phyloP scores from a whole-genome alignment of 2,797 vertebrate genomes.

The Labroides dimidiatus region DNA sequence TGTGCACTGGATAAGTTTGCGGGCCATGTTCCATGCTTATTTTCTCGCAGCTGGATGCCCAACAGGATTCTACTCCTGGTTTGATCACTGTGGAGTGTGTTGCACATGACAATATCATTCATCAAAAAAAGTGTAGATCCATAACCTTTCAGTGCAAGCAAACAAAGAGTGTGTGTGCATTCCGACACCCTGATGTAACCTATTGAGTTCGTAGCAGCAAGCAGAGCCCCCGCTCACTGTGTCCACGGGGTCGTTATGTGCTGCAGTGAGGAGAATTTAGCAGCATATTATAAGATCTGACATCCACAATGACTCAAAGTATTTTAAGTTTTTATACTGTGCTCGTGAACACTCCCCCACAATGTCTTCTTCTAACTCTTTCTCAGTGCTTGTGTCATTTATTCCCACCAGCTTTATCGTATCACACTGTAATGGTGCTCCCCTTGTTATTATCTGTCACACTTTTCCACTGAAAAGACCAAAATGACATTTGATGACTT shows the following conservation, averaged over 20 bases:
- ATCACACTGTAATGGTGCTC: constrained; percentile 28
- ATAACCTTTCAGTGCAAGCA: constrained; percentile 41
- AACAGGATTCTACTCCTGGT: constrained; percentile 35
- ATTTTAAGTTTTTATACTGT: constrained; percentile 39
- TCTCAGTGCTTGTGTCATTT: constrained; percentile 34
- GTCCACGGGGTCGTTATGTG: constrained; percentile 11
- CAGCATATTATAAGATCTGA: constrained; percentile 46
- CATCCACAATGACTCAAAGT: constrained; percentile 37
- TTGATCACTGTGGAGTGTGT: constrained; percentile 26
- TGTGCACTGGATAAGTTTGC: constrained; percentile 20
- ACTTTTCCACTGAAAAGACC: constrained; percentile 49
- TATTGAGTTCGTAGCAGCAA: constrained; percentile 13
- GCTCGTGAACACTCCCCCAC: constrained; percentile 25
- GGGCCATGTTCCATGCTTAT: constrained; percentile 19
- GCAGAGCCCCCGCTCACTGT: constrained; percentile 5
- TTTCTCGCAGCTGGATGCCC: constrained; percentile 37
- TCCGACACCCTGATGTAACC: constrained; percentile 3
- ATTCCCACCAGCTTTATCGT: constrained; percentile 39
- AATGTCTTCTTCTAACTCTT: constrained; percentile 45
- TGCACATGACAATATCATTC: constrained; percentile 40
- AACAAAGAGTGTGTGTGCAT: constrained; percentile 28
- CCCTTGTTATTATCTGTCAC: constrained; percentile 47
- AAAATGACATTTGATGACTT: constrained; percentile 50
- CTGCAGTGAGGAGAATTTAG: constrained; percentile 36
- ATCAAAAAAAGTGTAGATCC: constrained; percentile 34